Conservation (phyloP, 2,113 vertebrate genomes). For the Esox niger region DNA sequence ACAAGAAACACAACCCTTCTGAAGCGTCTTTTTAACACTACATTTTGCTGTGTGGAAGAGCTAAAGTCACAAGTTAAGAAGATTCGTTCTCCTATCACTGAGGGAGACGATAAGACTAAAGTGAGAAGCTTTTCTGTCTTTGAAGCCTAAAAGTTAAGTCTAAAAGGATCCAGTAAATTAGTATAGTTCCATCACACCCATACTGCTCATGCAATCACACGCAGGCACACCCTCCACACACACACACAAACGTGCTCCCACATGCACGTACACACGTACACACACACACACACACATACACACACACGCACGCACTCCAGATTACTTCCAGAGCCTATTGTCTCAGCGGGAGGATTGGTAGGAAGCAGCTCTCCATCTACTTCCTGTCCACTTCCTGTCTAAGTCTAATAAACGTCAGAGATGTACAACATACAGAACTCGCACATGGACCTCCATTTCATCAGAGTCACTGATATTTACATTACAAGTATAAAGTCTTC, state of each 20-base stretch:
- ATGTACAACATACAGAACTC: not conserved
- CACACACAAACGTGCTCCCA: not conserved
- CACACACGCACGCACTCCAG: conserved; percentile 16
- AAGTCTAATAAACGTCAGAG: conserved; percentile 28
- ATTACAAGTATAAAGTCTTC: too few species aligned
- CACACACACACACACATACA: conserved; percentile 12
- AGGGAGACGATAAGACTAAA: too few species aligned
- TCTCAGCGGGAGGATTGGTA: conserved; percentile 38
- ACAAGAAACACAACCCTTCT: not conserved
- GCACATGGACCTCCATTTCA: not conserved
- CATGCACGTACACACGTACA: not conserved
- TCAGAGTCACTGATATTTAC: too few species aligned
- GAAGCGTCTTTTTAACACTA: not conserved
- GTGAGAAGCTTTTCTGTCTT: not conserved
- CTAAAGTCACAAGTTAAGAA: too few species aligned
- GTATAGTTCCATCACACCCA: not conserved
- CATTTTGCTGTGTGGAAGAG: not conserved
- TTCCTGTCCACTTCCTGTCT: conserved; percentile 48
- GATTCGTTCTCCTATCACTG: too few species aligned
- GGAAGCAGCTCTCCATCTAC: conserved; percentile 55
- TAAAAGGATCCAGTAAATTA: not conserved
- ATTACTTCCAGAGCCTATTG: conserved; percentile 52
- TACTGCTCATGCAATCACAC: not conserved
- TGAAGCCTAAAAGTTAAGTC: not conserved
- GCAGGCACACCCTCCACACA: conserved; percentile 7